A percentile compares a stretch with the other conserved stretches of the same genome.
Evolutionary conservation across 2,888 invertebrate genomes (phyloP).

Genomic region (Acheta domesticus): DNA sequence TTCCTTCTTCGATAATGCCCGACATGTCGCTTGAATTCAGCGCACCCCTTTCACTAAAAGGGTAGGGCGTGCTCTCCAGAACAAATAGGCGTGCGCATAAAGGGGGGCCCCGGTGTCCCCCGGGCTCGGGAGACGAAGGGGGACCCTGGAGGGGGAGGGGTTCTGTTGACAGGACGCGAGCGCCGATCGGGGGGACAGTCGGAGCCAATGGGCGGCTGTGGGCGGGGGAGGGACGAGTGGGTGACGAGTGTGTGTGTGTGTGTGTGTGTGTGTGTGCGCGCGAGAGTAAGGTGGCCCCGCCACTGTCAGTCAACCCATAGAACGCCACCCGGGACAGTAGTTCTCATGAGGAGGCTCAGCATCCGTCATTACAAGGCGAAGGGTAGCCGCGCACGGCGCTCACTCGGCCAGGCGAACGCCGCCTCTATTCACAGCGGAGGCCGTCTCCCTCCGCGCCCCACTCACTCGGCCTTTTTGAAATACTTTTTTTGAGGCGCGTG

Average conservation of each 20-base stretch:
- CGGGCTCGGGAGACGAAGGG: neutral
- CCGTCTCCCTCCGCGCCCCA: neutral
- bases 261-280: too few species aligned
- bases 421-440: neutral
- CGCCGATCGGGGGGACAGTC: neutral
- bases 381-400: too few species aligned
- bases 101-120: neutral
- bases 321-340: too few species aligned
- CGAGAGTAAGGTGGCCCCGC: too few species aligned
- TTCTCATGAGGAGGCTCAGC: too few species aligned
- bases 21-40: neutral
- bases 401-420: too few species aligned
- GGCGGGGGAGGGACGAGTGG: neutral
- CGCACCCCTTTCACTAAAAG: neutral
- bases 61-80: neutral
- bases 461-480: neutral
- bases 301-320: too few species aligned
- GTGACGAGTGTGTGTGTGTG: too few species aligned
- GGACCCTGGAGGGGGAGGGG: neutral
- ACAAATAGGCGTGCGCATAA: neutral
- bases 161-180: neutral
- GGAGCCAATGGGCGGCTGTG: neutral
- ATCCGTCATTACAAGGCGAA: too few species aligned
- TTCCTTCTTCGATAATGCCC: conserved; percentile 4
- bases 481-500: neutral